A percentile compares a stretch with the other conserved stretches of the same genome.
These are phyloP conservation scores for Yasuhikotakia modesta DNA, from an alignment of 2,797 vertebrate genomes.

Conservation along the genomic window DNA sequence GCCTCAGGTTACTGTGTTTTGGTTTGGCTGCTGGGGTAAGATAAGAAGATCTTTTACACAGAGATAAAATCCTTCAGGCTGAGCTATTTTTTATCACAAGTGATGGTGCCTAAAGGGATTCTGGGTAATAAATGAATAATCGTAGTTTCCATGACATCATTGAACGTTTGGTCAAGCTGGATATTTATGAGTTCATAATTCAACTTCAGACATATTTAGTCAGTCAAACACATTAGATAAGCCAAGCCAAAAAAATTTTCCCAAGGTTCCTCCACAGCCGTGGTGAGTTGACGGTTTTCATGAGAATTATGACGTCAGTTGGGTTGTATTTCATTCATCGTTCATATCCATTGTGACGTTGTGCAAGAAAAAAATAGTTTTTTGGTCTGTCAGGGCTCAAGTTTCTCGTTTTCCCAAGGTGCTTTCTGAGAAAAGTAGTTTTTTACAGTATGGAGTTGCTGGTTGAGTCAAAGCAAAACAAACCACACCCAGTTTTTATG, in stretches of 20 bases:
- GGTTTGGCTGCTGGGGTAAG: not conserved
- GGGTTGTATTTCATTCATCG: conserved; percentile 14
- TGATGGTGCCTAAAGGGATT: conserved; percentile 13
- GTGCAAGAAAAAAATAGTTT: not conserved
- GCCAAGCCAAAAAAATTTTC: not conserved
- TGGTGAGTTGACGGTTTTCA: not conserved
- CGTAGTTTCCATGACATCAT: not conserved
- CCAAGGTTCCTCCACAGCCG: not conserved
- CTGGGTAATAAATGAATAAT: conserved; percentile 50
- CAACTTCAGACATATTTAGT: not conserved
- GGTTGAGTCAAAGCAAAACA: conserved; percentile 22
- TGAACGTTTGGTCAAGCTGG: too few species aligned
- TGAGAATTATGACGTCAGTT: not conserved
- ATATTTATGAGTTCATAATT: not conserved
- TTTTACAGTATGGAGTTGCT: conserved; percentile 2
- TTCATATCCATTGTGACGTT: not conserved
- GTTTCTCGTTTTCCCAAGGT: conserved; percentile 11
- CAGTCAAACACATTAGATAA: conserved; percentile 15
- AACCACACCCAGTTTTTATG: conserved; percentile 39
- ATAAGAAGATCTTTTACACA: not conserved
- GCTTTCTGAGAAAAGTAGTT: conserved; percentile 12
- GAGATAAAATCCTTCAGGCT: not conserved
- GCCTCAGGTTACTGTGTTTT: not conserved
- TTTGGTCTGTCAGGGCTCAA: not conserved
- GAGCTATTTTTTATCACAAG: conserved; percentile 51